Conservation (phyloP, 2,113 vertebrate genomes). For the Xyrauchen texanus region DNA sequence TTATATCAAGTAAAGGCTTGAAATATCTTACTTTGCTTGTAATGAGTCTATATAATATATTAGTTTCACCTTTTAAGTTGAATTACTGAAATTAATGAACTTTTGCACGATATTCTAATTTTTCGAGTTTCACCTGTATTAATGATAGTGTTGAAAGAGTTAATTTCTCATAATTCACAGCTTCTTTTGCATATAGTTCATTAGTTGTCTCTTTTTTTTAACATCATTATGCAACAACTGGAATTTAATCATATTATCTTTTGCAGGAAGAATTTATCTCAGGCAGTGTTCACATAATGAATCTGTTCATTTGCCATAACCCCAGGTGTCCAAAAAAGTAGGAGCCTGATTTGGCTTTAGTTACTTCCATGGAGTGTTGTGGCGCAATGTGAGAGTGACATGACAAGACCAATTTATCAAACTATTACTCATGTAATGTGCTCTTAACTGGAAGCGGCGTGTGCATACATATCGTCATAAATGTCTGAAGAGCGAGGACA, state of each 20-base stretch:
- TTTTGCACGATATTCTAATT: too few relatives aligned
- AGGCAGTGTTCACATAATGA: background rate
- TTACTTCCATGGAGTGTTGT: background rate
- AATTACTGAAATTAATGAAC: too few relatives aligned
- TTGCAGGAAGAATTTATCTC: background rate
- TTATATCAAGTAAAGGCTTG: too few relatives aligned
- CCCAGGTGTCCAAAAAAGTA: slow-evolving; percentile 8
- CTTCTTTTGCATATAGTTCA: background rate
- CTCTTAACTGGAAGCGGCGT: slow-evolving; percentile 14
- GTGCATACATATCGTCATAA: slow-evolving; percentile 7
- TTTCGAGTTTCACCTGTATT: too few relatives aligned
- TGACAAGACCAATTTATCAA: slow-evolving; percentile 46
- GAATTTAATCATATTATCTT: slow-evolving; percentile 1
- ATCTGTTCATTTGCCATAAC: slow-evolving; percentile 22
- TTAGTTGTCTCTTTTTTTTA: background rate
- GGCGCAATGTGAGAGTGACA: slow-evolving; percentile 8
- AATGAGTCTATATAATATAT: too few relatives aligned
- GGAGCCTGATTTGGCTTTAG: slow-evolving; percentile 20
- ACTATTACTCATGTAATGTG: slow-evolving; percentile 40
- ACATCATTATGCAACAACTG: background rate
- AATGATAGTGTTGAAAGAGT: too few relatives aligned
- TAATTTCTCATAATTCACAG: slow-evolving; percentile 1
- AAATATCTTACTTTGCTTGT: too few relatives aligned
- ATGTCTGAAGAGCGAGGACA: slow-evolving; percentile 15
- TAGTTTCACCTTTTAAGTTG: too few relatives aligned